These are phyloP conservation scores for Cettia cetti DNA, from an alignment of 2,113 vertebrate species.

Conservation along the genomic window DNA sequence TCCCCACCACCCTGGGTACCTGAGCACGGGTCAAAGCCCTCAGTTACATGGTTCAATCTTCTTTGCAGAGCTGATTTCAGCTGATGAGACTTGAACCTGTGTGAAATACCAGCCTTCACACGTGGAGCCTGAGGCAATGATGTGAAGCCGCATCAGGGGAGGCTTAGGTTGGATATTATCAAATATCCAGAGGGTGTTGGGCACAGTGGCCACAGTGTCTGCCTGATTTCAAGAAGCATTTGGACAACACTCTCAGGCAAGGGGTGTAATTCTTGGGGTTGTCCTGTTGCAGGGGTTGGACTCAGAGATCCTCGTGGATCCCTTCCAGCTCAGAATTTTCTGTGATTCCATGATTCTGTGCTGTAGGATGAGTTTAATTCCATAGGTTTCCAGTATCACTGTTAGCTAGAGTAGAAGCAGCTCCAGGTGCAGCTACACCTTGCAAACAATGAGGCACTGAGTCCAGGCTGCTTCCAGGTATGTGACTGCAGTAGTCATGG, in stretches of 20 bases:
- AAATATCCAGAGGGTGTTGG: not conserved
- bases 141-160: not conserved
- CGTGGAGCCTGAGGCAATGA: not conserved
- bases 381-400: not conserved
- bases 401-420: not conserved
- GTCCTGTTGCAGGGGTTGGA: not conserved
- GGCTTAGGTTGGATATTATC: not conserved
- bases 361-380: not conserved
- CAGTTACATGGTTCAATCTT: rapidly evolving
- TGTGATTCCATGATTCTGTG: not conserved
- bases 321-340: not conserved
- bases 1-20: no score
- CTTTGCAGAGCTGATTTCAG: not conserved
- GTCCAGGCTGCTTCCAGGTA: not conserved
- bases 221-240: not conserved
- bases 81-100: not conserved
- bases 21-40: not conserved
- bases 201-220: no score
- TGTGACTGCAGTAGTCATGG: not conserved
- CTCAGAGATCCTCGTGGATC: not conserved
- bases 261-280: not conserved
- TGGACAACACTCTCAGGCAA: not conserved
- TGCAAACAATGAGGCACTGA: no score
- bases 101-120: not conserved
- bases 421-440: not conserved